Conservation (phyloP, 2,113 vertebrate species). For the Salvelinus alpinus region DNA sequence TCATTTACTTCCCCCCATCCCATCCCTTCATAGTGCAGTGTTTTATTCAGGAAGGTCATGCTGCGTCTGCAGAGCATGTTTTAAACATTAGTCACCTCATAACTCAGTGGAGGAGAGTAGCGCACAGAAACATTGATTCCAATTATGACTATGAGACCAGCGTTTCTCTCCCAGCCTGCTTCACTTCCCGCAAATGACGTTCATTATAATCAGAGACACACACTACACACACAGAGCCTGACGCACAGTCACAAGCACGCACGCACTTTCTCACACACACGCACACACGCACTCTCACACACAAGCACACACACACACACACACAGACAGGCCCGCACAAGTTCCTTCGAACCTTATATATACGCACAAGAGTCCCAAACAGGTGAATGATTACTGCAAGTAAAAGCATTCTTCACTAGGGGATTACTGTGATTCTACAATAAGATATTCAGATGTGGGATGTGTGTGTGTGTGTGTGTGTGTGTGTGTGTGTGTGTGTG, state of each 20-base stretch:
- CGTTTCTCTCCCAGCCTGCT: conserved; percentile 9
- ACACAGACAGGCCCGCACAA: background rate
- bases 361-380: background rate
- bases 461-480: background rate
- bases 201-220: conserved; percentile 12
- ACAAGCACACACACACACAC: background rate
- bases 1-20: conserved; percentile 30
- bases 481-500: too few species aligned
- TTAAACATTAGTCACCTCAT: conserved; percentile 65
- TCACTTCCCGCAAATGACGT: conserved; percentile 40
- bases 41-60: conserved; percentile 64
- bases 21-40: conserved; percentile 45
- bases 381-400: background rate
- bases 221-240: background rate
- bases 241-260: conserved; percentile 12
- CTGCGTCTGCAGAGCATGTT: conserved; percentile 61
- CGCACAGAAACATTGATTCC: conserved; percentile 51
- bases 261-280: conserved; percentile 7
- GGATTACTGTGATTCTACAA: background rate
- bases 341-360: background rate
- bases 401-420: background rate
- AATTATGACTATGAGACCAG: conserved; percentile 45
- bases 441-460: too few species aligned
- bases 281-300: background rate
- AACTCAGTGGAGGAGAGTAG: conserved; percentile 37